Evolutionary conservation across 2,888 invertebrate genomes (phyloP).

Genomic region (Aphodius granarius): DNA sequence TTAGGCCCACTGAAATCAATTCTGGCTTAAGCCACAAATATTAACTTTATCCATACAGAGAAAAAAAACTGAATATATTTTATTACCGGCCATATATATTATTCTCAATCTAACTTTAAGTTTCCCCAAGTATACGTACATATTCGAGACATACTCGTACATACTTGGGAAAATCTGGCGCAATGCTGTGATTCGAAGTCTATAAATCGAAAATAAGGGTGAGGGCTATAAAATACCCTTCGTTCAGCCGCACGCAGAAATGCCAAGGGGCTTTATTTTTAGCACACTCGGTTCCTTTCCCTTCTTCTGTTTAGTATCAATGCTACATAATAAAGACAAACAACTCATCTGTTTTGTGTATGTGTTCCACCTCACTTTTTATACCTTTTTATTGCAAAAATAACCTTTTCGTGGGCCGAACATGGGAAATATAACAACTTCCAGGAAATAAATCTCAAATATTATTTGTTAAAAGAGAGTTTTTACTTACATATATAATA

Average conservation of each 20-base stretch:
- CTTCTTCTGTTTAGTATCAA: neutral
- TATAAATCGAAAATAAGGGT: neutral
- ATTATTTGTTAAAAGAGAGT: too few relatives aligned
- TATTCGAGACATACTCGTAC: too few relatives aligned
- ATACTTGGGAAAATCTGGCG: neutral
- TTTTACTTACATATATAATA: too few relatives aligned
- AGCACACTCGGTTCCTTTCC: neutral
- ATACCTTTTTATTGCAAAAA: neutral
- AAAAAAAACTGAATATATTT: too few relatives aligned
- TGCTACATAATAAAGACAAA: neutral
- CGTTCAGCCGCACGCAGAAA: neutral
- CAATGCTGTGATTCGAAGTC: neutral
- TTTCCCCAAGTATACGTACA: too few relatives aligned
- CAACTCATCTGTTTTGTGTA: neutral
- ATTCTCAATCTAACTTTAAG: too few relatives aligned
- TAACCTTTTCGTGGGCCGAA: neutral
- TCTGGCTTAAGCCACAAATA: neutral
- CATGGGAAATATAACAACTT: neutral
- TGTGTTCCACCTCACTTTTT: neutral
- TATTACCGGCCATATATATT: too few relatives aligned
- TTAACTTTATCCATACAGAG: neutral
- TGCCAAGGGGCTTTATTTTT: neutral
- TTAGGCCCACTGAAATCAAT: neutral
- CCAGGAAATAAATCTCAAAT: neutral
- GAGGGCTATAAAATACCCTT: neutral